Evolutionary conservation across 2,888 invertebrate species (phyloP).

Genomic region (Crematogaster levior): DNA sequence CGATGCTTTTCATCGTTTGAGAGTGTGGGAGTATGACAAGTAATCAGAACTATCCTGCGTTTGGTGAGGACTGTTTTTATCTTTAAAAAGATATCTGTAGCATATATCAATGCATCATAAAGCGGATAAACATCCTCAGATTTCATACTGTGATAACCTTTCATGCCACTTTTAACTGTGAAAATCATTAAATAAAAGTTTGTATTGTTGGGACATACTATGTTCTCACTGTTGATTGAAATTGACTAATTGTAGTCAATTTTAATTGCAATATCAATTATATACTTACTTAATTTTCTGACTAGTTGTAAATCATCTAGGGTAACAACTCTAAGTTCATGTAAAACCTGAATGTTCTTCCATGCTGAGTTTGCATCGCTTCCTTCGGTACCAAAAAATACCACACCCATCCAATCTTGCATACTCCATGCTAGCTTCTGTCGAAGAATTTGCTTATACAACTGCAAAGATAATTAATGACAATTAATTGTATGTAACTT

Average conservation of each 20-base stretch:
- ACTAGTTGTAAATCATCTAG: conserved; percentile 56
- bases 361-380: conserved; percentile 60
- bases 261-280: too few species aligned
- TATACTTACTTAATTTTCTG: conserved; percentile 64
- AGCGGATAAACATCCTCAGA: conserved; percentile 64
- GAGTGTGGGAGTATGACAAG: conserved; percentile 55
- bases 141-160: conserved; percentile 42
- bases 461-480: conserved; percentile 32
- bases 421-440: conserved; percentile 73
- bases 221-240: neutral
- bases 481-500: neutral
- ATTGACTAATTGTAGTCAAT: neutral
- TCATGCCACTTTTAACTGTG: conserved; percentile 47
- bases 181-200: neutral
- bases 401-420: conserved; percentile 75
- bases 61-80: conserved; percentile 64
- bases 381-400: conserved; percentile 70
- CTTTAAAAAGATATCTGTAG: conserved; percentile 58
- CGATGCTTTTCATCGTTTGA: conserved; percentile 65
- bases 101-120: conserved; percentile 70
- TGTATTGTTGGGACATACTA: neutral
- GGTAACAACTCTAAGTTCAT: conserved; percentile 61
- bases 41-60: conserved; percentile 69
- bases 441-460: conserved; percentile 68
- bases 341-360: conserved; percentile 66